A percentile compares a stretch with the other conserved stretches of the same genome.
phyloP scores from a whole-genome alignment of 2,113 vertebrate genomes.

The Nyctereutes procyonoides region DNA sequence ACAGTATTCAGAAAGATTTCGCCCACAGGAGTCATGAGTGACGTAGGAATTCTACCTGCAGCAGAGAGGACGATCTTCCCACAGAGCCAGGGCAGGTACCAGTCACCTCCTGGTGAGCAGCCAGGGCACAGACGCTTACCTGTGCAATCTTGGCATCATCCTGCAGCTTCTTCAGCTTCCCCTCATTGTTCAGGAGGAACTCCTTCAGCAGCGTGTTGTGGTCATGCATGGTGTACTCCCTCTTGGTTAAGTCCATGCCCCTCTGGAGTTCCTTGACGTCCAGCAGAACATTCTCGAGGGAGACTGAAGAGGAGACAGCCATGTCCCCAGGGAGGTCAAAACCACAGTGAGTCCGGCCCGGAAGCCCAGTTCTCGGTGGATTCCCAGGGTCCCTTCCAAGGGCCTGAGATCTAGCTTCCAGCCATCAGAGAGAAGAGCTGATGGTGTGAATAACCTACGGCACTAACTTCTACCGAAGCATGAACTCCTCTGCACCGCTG shows the following conservation, averaged over 20 bases:
- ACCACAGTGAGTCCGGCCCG: no score
- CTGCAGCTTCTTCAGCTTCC: conserved; percentile 94
- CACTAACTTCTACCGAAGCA: background rate
- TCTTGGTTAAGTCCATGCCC: conserved; percentile 96
- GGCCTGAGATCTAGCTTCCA: background rate
- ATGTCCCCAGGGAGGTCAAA: background rate
- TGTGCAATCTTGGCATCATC: conserved; percentile 97
- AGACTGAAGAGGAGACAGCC: conserved; percentile 87
- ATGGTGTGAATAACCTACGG: background rate
- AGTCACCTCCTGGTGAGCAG: accelerated
- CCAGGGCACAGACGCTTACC: conserved; percentile 75
- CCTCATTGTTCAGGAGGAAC: conserved; percentile 94
- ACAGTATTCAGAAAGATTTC: background rate
- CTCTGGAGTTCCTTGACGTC: conserved; percentile 97
- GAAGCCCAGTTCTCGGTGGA: background rate
- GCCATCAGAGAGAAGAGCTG: background rate
- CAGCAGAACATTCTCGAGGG: conserved; percentile 96
- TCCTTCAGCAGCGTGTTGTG: conserved; percentile 96
- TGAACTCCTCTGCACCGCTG: background rate
- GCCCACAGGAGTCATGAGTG: background rate
- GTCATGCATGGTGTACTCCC: conserved; percentile 95
- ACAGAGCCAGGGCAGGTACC: no score
- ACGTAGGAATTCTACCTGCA: background rate
- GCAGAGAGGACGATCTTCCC: background rate
- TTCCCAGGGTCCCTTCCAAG: background rate